A percentile compares a stretch with the other conserved stretches of the same genome.
Evolutionary conservation across 2,888 invertebrate species (phyloP).

Genomic region (Blastobasis adustella): DNA sequence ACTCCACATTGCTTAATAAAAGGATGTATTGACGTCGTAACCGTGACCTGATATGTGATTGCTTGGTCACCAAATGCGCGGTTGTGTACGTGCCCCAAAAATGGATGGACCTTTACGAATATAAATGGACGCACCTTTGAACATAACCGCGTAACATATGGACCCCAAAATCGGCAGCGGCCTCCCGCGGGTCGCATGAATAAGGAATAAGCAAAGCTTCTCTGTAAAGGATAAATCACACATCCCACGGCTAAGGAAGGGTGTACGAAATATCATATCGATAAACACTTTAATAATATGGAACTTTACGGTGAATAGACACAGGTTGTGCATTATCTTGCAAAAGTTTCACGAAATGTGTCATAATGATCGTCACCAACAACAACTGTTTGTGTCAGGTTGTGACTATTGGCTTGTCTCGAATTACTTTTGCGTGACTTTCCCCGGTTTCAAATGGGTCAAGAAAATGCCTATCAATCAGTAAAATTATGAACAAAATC

Average conservation of each 20-base stretch:
- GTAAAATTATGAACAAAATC: too few species aligned
- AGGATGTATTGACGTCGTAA: conserved; percentile 6
- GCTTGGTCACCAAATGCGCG: background rate
- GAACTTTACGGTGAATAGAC: too few species aligned
- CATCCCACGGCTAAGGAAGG: conserved; percentile 19
- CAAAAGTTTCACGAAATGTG: too few species aligned
- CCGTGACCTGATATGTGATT: too few species aligned
- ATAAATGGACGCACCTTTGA: background rate
- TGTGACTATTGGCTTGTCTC: too few species aligned
- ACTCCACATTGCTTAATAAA: conserved; percentile 7
- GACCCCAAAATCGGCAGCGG: conserved; percentile 15
- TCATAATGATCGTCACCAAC: too few species aligned
- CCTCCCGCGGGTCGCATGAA: conserved; percentile 42
- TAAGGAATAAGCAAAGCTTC: conserved; percentile 54
- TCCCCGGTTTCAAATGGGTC: too few species aligned
- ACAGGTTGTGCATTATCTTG: too few species aligned
- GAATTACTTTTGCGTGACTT: too few species aligned
- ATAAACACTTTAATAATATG: background rate
- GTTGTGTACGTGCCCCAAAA: background rate
- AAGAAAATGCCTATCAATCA: too few species aligned
- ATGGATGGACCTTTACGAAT: too few species aligned
- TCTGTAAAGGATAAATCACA: conserved; percentile 46
- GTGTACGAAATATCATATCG: background rate
- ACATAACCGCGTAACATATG: background rate
- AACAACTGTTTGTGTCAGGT: too few species aligned